phyloP scores from a whole-genome alignment of 1,140 invertebrate genomes.

The Meloidogyne floridensis region DNA sequence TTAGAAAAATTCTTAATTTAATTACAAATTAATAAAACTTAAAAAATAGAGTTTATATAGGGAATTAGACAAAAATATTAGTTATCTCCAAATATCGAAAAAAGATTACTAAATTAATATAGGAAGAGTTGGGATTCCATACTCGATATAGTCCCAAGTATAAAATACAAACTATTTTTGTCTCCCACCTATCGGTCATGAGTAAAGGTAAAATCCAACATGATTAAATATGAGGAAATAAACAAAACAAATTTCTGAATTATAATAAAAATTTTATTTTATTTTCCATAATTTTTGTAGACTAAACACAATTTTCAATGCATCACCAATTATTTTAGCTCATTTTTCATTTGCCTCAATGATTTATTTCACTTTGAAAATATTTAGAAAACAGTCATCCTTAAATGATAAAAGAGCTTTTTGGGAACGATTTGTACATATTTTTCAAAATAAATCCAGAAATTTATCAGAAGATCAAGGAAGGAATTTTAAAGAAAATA shows the following conservation, averaged over 20 bases:
- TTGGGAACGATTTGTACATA: constrained; percentile 40
- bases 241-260: neutral
- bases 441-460: constrained; percentile 32
- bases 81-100: too few species aligned
- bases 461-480: neutral
- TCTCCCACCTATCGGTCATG: too few species aligned
- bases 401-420: constrained; percentile 39
- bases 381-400: constrained; percentile 49
- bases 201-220: too few species aligned
- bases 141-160: too few species aligned
- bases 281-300: constrained; percentile 36
- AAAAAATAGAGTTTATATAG: too few species aligned
- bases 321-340: constrained; percentile 46
- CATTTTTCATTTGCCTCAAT: constrained; percentile 55
- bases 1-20: too few species aligned
- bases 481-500: neutral
- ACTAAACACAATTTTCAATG: constrained; percentile 45
- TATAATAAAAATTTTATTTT: neutral
- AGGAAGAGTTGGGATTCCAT: too few species aligned
- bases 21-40: too few species aligned
- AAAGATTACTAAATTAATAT: too few species aligned
- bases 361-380: constrained; percentile 56
- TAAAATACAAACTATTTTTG: too few species aligned
- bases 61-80: too few species aligned
- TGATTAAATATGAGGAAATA: too few species aligned